phyloP scores from a whole-genome alignment of 2,113 vertebrate species.

The Marmota flaviventris region DNA sequence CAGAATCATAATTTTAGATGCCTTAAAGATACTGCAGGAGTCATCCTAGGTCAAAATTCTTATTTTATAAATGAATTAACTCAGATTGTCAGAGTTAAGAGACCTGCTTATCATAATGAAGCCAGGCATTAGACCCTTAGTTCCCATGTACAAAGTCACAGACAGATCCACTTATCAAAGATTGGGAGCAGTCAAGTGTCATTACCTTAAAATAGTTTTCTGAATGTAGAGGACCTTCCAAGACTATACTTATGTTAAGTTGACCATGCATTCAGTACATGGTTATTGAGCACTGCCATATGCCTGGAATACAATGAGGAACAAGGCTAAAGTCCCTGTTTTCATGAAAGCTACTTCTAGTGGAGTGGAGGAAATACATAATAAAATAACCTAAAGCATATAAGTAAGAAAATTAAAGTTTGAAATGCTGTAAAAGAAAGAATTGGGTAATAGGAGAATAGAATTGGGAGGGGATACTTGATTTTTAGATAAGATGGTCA shows the following conservation, averaged over 20 bases:
- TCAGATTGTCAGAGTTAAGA: background rate
- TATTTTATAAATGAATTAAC: background rate
- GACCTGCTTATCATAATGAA: background rate
- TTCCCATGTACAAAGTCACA: background rate
- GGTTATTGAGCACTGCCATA: background rate
- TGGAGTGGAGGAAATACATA: background rate
- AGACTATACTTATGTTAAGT: background rate
- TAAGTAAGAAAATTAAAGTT: background rate
- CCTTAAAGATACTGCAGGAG: background rate
- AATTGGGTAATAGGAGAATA: background rate
- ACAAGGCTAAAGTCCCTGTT: background rate
- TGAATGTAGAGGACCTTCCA: background rate
- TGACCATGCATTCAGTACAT: background rate
- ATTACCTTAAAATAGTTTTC: background rate
- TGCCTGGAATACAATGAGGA: background rate
- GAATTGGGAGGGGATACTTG: background rate
- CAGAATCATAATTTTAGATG: background rate
- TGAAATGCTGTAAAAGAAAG: background rate
- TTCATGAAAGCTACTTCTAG: background rate
- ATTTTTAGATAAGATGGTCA: background rate
- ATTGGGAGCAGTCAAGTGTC: background rate
- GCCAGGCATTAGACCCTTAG: background rate
- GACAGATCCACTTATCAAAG: background rate
- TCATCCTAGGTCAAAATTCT: background rate
- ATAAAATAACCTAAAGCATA: background rate